A percentile compares a stretch with the other conserved stretches of the same genome.
phyloP scores from a whole-genome alignment of 2,113 vertebrate species.

The Grammomys surdaster region DNA sequence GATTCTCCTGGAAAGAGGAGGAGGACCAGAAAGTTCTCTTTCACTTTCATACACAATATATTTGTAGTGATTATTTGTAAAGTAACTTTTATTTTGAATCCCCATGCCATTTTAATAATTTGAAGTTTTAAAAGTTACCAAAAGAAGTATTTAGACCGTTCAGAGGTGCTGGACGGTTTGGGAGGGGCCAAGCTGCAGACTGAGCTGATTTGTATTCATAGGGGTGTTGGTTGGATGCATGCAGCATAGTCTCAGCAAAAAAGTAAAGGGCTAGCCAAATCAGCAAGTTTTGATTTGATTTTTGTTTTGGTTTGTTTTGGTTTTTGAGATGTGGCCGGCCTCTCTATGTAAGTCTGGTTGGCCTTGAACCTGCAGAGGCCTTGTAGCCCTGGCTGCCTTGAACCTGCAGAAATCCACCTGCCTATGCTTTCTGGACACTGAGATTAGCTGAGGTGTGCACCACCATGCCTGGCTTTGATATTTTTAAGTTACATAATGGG shows the following conservation, averaged over 20 bases:
- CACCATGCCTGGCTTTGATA: not conserved
- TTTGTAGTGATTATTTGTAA: conserved; percentile 48
- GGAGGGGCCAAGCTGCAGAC: conserved; percentile 19
- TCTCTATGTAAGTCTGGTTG: not conserved
- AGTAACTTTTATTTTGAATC: conserved; percentile 39
- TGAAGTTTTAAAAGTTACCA: conserved; percentile 42
- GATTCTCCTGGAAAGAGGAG: not conserved
- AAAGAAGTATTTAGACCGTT: conserved; percentile 41
- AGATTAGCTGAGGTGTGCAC: not conserved
- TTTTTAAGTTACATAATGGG: conserved; percentile 58
- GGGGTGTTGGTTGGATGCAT: conserved; percentile 50
- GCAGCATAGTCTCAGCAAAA: conserved; percentile 66
- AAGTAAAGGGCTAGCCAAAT: conserved; percentile 69
- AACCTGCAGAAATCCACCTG: not conserved
- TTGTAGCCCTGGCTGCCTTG: not conserved
- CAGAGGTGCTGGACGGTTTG: not conserved
- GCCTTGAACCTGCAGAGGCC: not conserved
- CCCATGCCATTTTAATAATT: conserved; percentile 50
- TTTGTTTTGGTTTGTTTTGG: not conserved
- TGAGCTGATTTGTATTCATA: conserved; percentile 58
- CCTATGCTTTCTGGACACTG: not conserved
- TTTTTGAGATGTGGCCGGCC: not conserved
- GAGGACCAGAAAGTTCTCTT: not conserved
- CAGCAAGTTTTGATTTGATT: conserved; percentile 73
- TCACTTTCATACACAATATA: not conserved